Percentiles rank a stretch among this genome's conserved stretches.
These are phyloP conservation scores for Deilephila porcellus DNA, from an alignment of 2,888 invertebrate genomes.

Conservation along the genomic window DNA sequence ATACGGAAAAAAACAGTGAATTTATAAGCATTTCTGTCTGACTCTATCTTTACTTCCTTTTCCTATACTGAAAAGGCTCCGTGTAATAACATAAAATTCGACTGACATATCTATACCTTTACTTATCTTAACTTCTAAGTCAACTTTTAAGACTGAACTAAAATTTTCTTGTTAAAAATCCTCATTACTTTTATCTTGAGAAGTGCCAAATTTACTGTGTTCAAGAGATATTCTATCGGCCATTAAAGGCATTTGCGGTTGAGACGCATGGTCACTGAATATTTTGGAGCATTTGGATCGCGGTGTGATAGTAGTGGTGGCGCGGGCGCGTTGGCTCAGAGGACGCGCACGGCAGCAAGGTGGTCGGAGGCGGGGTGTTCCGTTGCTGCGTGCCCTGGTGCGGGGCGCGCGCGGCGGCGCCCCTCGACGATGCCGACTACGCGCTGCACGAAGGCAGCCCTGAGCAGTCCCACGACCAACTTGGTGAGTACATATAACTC, in stretches of 20 bases:
- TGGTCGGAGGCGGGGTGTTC: slow-evolving; percentile 91
- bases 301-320: slow-evolving; percentile 57
- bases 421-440: slow-evolving; percentile 85
- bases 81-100: slow-evolving; percentile 32
- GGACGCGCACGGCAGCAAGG: slow-evolving; percentile 83
- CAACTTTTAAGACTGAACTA: slow-evolving; percentile 74
- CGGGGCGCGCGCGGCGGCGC: slow-evolving; percentile 89
- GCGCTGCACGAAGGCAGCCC: slow-evolving; percentile 78
- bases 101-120: slow-evolving; percentile 75
- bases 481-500: slow-evolving; percentile 59
- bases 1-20: background rate
- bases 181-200: background rate
- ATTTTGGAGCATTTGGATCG: slow-evolving; percentile 45
- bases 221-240: background rate
- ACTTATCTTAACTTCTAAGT: slow-evolving; percentile 64
- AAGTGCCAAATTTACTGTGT: slow-evolving; percentile 39
- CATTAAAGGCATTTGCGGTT: slow-evolving; percentile 39
- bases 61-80: background rate
- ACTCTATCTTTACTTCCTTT: slow-evolving; percentile 21
- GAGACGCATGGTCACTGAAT: slow-evolving; percentile 43
- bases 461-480: slow-evolving; percentile 67
- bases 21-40: slow-evolving; percentile 37
- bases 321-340: slow-evolving; percentile 77
- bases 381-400: slow-evolving; percentile 94
- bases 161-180: slow-evolving; percentile 52